Evolutionary conservation across 2,797 vertebrate genomes (phyloP).

Genomic region (Bradypodion pumilum): DNA sequence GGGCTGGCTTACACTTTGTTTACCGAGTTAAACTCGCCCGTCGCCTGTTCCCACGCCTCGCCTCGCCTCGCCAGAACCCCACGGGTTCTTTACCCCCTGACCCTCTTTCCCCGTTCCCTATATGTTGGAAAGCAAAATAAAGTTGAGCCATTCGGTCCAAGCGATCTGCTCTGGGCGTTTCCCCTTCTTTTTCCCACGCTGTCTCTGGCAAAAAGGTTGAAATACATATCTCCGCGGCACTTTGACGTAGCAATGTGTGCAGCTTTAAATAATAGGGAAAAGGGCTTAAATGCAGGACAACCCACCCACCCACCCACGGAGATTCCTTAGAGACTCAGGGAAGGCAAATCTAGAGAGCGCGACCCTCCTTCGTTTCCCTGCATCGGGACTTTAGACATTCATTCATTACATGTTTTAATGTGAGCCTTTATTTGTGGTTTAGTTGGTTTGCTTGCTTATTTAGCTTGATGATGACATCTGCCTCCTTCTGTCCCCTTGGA

Average conservation of each 20-base stretch:
- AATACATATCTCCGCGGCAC: neutral
- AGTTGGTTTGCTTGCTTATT: constrained; percentile 14
- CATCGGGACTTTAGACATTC: neutral
- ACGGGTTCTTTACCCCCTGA: neutral
- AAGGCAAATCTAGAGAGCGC: neutral
- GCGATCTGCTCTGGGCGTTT: neutral
- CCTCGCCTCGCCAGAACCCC: constrained; percentile 11
- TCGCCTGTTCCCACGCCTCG: neutral
- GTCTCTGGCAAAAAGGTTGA: neutral
- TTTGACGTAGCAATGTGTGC: neutral
- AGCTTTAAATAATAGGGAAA: neutral
- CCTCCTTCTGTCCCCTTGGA: too few species aligned
- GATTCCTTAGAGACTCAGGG: too few species aligned
- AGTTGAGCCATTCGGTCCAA: constrained; percentile 37
- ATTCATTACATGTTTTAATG: neutral
- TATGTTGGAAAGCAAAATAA: constrained; percentile 38
- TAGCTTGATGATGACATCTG: too few species aligned
- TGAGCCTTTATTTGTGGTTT: neutral
- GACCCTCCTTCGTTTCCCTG: neutral
- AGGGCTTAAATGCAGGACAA: neutral
- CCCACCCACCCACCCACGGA: neutral
- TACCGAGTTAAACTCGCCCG: constrained; percentile 35
- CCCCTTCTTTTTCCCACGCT: rapidly evolving
- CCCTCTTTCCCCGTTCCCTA: neutral
- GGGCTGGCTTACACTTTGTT: constrained; percentile 51